These are phyloP conservation scores for Pelodytes ibericus DNA, from an alignment of 2,797 vertebrate genomes.

Conservation along the genomic window DNA sequence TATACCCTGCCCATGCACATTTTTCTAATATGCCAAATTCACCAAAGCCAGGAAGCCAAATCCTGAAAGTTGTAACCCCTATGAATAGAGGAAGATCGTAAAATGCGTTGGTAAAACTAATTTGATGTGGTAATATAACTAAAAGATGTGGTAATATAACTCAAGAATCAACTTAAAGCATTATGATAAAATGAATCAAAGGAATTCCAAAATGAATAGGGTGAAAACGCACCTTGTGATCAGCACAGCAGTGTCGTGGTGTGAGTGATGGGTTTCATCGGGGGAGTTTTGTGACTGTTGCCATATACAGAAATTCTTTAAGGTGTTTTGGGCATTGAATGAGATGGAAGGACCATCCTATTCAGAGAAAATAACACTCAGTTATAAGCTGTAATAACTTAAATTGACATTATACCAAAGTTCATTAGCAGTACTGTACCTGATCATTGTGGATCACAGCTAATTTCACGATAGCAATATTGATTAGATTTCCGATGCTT, in stretches of 20 bases:
- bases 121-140: no score
- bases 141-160: no score
- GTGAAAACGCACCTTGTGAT: conserved; percentile 92
- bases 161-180: no score
- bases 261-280: conserved; percentile 86
- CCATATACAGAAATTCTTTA: conserved; percentile 99
- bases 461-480: conserved; percentile 97
- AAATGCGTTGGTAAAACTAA: no score
- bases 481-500: conserved; percentile 98
- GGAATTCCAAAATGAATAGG: background rate
- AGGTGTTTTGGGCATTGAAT: conserved; percentile 94
- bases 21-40: no score
- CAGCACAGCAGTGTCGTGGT: conserved; percentile 93
- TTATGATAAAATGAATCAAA: background rate
- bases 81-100: no score
- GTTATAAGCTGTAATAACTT: no score
- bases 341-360: conserved; percentile 94
- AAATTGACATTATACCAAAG: no score
- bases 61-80: no score
- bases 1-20: no score
- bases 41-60: no score
- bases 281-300: conserved; percentile 89
- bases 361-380: conserved; percentile 15
- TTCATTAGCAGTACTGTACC: conserved; percentile 79
- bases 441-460: conserved; percentile 92